Evolutionary conservation across 37 sponge, comb jelly and placozoan genomes (phyloP), one percentile per base, ranked within the genome.

Genomic region (Dysidea cf. avara): DNA sequence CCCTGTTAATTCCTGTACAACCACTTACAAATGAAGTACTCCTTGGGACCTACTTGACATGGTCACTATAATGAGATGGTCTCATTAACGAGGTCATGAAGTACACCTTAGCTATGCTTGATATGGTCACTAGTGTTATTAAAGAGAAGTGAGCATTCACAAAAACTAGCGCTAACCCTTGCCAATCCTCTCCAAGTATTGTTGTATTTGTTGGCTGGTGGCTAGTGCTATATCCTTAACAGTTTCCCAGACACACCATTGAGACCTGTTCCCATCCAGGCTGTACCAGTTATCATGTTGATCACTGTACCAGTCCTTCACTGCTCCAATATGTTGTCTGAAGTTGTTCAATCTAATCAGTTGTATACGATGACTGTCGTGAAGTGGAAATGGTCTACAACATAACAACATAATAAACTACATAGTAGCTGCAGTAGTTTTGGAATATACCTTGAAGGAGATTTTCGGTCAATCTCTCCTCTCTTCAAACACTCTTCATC

Each of bases 271-370:
- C 22, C 85, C 97, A 74, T 94, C 78, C 4, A 97, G 61, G 9
- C 30, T 31, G 47, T 66, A 50, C 85, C 85, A 97, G 78, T 97
- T 97, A 24, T 82, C 78, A 80, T 97, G 88, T 48, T 87, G 65
- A 7, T 61, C 4, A n/a, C 39, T 20, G 56, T 97, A 94, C 74
- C 79, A 90, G 40, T 80, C 43, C 46, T 66, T 69, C 16, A 97
- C 83, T 29, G 53, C 77, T 34, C 55, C 81, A 31, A 85, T 63
- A 53, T 85, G 73, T n/a, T 83, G 72, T 39, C 49, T 21, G 74
- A 90, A 97, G 50, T 65, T 47, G 33, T 65, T 75, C 18, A 70
- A 34, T 29, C 85, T 51, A 3, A 74, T 39, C 17, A 40, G 49
- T 9, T 83, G 61, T 9, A 90, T 86, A 11, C 66, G 40, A 24